Evolutionary conservation across 2,797 vertebrate species (phyloP), one percentile per base, ranked within the genome.

Genomic region (Macroramphosus scolopax): DNA sequence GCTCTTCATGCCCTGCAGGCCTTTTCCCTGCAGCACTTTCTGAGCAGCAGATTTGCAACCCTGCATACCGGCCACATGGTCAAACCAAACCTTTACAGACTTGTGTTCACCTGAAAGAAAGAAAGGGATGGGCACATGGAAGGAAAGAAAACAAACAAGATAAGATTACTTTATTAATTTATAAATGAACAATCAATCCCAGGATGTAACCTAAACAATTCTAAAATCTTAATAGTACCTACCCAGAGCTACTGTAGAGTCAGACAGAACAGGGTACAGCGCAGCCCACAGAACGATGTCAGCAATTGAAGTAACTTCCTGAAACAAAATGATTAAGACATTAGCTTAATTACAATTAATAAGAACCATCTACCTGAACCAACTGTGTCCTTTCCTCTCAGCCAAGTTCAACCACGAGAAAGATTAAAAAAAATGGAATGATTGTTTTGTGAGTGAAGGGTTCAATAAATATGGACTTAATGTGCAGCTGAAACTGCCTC

Each of bases 231-330:
- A 57, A 47, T 8, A 11, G 1, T 4, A 54, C 78, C 80, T 68
- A 91, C 90, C 86, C 32, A 71, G 68, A 13, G 84, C 24, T 24
- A 84, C 74, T 44, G 76, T 51, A 3, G 84, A 62, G 18, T 93
- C 89, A 17, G 74, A 88, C 3, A 96, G 78, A 61, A 95, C 15
- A 0, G 92, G 93, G 40, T 87, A 91, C 0, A 98, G 70, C 0
- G 92, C 82, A 2, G 89, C 92, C 93, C 93, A 97, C 48, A 97
- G 78, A 50, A 93, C 92, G 56, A 95, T 71, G 52, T 98, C 95
- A 17, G 90, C 93, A 29, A 93, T 76, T 6, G 92, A 89, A 43
- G 90, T 45, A 0, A 61, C 63, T 28, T 93, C 92, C 95, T 97
- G 35, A 67, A 78, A 83, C 31, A 59, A 3, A 40, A 62, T 2